Percentiles rank a stretch among this genome's conserved stretches.
Conservation (phyloP, 2,113 vertebrate genomes). For the Cyanocitta stelleri region DNA sequence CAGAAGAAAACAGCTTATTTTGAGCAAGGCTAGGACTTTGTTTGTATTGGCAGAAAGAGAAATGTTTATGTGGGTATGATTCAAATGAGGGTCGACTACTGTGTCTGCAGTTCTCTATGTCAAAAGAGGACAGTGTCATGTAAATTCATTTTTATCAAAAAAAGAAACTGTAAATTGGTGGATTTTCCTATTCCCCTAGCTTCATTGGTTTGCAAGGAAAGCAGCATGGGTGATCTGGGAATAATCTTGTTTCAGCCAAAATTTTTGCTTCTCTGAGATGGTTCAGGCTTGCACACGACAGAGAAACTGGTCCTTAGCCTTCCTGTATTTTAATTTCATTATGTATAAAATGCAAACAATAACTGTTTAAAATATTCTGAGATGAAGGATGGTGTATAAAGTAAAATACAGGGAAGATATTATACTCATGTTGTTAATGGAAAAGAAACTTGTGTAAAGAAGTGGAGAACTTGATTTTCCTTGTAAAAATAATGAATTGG, state of each 20-base stretch:
- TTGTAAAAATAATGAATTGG: neutral
- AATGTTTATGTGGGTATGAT: neutral
- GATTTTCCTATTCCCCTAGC: neutral
- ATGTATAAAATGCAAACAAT: neutral
- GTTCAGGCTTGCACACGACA: neutral
- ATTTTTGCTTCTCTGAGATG: neutral
- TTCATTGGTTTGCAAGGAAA: neutral
- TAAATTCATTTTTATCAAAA: neutral
- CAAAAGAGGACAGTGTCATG: neutral
- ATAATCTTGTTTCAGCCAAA: neutral
- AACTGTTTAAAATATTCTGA: neutral
- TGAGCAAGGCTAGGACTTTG: neutral
- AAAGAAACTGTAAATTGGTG: neutral
- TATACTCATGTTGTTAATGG: neutral
- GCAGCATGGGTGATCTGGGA: neutral
- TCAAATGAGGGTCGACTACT: neutral
- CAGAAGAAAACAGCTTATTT: neutral
- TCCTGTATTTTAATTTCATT: neutral
- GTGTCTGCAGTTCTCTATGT: neutral
- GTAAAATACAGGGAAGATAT: neutral
- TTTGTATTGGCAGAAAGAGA: neutral
- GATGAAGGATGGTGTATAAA: neutral
- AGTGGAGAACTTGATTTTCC: neutral
- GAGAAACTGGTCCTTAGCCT: neutral
- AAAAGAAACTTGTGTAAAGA: neutral